Conservation (phyloP, 2,888 invertebrate species). For the Meghimatium bilineatum region DNA sequence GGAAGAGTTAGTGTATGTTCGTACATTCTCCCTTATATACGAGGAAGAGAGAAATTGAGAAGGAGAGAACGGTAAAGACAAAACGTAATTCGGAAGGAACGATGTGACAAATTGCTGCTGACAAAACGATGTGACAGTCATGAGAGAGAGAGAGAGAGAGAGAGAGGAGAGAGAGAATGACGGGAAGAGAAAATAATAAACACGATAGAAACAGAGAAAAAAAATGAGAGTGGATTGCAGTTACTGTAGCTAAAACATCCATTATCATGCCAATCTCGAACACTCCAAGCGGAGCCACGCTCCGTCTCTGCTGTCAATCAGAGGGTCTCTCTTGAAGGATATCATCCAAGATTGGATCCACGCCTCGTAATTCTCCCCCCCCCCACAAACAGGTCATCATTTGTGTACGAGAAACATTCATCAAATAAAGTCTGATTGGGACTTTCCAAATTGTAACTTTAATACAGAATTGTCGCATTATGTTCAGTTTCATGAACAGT, state of each 20-base stretch:
- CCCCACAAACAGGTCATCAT: neutral
- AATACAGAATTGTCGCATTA: too few relatives aligned
- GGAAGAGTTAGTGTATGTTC: too few relatives aligned
- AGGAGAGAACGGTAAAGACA: too few relatives aligned
- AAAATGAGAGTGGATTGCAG: neutral
- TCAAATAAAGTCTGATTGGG: neutral
- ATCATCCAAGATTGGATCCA: neutral
- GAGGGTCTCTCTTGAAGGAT: neutral
- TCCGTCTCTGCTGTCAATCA: neutral
- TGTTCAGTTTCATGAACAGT: too few relatives aligned
- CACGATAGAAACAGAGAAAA: neutral
- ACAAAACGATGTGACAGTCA: too few relatives aligned
- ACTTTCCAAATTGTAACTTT: neutral
- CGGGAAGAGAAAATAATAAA: too few relatives aligned
- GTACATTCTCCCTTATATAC: too few relatives aligned
- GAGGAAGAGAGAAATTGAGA: too few relatives aligned
- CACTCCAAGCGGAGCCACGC: conserved; percentile 5
- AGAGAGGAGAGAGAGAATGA: neutral
- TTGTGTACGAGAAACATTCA: neutral
- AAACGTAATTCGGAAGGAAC: too few relatives aligned
- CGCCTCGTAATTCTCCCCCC: neutral
- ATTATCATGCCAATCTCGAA: conserved; percentile 15
- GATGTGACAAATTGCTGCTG: too few relatives aligned
- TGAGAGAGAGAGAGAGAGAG: neutral
- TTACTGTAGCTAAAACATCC: conserved; percentile 14